Evolutionary conservation across 2,797 vertebrate genomes (phyloP).

Genomic region (Chaetophractus vellerosus): DNA sequence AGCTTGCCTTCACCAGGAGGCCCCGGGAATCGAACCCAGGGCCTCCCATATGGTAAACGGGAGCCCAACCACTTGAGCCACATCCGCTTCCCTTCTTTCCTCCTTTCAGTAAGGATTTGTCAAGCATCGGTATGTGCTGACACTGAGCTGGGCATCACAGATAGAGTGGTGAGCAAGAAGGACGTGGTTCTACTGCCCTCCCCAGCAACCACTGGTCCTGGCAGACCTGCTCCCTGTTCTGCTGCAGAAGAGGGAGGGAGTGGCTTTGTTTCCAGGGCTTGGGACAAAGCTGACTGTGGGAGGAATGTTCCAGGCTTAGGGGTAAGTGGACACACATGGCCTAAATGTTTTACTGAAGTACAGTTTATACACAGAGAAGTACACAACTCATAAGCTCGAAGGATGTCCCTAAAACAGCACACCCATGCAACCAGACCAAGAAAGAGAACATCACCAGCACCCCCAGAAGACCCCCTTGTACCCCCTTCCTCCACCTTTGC

Average conservation of each 20-base stretch:
- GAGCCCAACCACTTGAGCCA: too few species aligned
- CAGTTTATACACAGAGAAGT: neutral
- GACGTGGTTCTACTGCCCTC: neutral
- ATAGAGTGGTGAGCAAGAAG: neutral
- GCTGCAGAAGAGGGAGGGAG: neutral
- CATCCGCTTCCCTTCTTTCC: too few species aligned
- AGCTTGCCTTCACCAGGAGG: too few species aligned
- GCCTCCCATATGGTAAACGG: too few species aligned
- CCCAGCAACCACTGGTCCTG: neutral
- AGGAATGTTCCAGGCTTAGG: neutral
- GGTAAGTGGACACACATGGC: neutral
- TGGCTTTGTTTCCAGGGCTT: neutral
- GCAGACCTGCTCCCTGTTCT: neutral
- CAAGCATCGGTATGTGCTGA: too few species aligned
- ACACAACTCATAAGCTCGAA: neutral
- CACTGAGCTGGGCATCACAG: neutral
- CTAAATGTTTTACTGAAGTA: neutral
- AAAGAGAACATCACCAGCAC: too few species aligned
- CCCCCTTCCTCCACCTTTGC: neutral
- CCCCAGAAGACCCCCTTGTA: neutral
- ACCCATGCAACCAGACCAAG: neutral
- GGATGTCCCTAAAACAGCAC: neutral
- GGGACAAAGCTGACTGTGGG: neutral
- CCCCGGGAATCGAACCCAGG: too few species aligned
- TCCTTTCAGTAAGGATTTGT: neutral